phyloP scores from a whole-genome alignment of 1,140 invertebrate genomes.

The Danaus plexippus region DNA sequence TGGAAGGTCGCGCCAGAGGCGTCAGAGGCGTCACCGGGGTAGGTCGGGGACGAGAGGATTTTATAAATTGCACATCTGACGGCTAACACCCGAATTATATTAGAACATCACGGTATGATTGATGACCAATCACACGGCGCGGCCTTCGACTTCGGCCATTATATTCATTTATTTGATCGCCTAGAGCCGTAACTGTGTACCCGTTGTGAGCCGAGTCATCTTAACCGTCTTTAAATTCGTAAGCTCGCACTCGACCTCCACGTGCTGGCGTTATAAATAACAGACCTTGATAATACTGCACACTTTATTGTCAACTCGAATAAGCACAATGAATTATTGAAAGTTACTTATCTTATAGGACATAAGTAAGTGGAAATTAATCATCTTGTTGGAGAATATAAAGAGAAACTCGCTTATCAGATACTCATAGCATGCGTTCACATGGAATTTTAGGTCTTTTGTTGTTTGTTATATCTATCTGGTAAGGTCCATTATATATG shows the following conservation, averaged over 20 bases:
- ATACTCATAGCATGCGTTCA: too few relatives aligned
- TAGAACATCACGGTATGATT: constrained; percentile 42
- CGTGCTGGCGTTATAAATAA: constrained; percentile 33
- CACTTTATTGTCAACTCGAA: constrained; percentile 25
- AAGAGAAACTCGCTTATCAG: constrained; percentile 4
- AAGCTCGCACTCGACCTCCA: constrained; percentile 33
- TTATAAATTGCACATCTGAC: constrained; percentile 22
- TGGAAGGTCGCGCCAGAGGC: constrained; percentile 37
- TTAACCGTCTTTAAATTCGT: constrained; percentile 28
- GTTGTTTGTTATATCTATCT: too few relatives aligned
- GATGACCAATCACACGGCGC: constrained; percentile 32
- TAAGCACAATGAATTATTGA: constrained; percentile 31
- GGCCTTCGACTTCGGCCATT: constrained; percentile 32
- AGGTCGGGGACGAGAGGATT: constrained; percentile 18
- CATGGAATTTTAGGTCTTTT: too few relatives aligned
- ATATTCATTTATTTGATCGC: constrained; percentile 34
- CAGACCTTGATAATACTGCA: constrained; percentile 32
- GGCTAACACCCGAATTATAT: constrained; percentile 24
- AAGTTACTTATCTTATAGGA: constrained; percentile 27
- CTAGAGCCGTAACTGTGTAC: constrained; percentile 31
- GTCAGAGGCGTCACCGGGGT: constrained; percentile 23
- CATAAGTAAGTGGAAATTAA: constrained; percentile 29
- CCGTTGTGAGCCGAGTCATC: constrained; percentile 31
- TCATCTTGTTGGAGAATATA: constrained; percentile 24
- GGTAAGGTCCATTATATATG: not conserved